Conservation (phyloP, 2,113 vertebrate genomes). For the Pollimyrus isidori region DNA sequence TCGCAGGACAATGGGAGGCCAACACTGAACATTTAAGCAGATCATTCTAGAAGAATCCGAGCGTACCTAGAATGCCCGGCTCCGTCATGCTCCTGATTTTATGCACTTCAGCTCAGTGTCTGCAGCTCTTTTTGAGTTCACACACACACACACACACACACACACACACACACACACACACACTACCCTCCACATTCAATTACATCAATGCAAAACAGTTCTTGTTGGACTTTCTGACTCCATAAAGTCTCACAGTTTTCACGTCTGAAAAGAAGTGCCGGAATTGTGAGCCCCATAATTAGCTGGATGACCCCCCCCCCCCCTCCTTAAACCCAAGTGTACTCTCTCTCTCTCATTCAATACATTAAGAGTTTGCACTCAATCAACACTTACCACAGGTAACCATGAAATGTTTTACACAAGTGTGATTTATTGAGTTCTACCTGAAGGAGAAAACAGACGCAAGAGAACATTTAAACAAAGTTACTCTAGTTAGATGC, state of each 20-base stretch:
- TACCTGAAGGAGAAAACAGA: neutral
- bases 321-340: neutral
- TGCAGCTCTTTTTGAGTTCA: neutral
- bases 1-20: neutral
- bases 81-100: neutral
- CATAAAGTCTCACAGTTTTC: neutral
- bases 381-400: neutral
- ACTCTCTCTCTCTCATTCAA: neutral
- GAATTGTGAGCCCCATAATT: neutral
- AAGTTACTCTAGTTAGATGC: neutral
- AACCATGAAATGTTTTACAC: conserved; percentile 11
- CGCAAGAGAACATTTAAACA: neutral
- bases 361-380: neutral
- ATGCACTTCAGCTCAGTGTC: neutral
- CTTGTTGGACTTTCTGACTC: neutral
- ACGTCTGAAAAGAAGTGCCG: neutral
- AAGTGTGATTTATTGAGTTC: too few relatives aligned
- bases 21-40: neutral
- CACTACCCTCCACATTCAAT: neutral
- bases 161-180: neutral
- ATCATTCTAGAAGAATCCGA: neutral
- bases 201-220: neutral
- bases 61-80: neutral
- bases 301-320: neutral
- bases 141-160: neutral